A percentile compares a stretch with the other conserved stretches of the same genome.
These are phyloP conservation scores for Donacobius atricapilla DNA, from an alignment of 2,113 vertebrate genomes.

Conservation along the genomic window DNA sequence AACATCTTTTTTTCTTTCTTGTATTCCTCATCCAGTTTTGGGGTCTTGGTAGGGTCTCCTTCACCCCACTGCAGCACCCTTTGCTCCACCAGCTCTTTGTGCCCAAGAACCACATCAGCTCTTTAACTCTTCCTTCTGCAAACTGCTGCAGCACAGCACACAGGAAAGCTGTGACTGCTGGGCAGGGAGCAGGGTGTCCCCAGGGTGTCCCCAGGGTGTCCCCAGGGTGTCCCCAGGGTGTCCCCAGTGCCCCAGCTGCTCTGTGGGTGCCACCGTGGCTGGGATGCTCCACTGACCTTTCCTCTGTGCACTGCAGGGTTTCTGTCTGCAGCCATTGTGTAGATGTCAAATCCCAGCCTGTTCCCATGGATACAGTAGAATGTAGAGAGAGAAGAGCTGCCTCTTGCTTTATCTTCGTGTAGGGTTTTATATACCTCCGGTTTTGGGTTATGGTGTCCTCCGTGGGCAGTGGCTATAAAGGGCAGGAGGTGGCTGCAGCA, in stretches of 20 bases:
- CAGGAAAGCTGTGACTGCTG: neutral
- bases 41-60: neutral
- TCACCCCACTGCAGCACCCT: neutral
- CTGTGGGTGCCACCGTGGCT: accelerated
- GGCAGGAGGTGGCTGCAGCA: neutral
- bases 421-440: neutral
- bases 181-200: neutral
- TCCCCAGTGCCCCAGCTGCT: neutral
- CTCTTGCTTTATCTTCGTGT: neutral
- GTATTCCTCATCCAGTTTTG: accelerated
- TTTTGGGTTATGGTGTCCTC: neutral
- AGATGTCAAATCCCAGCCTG: neutral
- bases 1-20: neutral
- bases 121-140: neutral
- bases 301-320: neutral
- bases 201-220: no score
- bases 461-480: neutral
- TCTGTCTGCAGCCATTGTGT: neutral
- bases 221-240: no score
- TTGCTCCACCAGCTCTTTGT: neutral
- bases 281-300: neutral
- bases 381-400: neutral
- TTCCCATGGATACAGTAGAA: slow-evolving; percentile 44
- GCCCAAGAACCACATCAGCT: no score
- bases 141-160: neutral